Evolutionary conservation across 2,113 vertebrate species (phyloP).

Genomic region (Trinectes maculatus): DNA sequence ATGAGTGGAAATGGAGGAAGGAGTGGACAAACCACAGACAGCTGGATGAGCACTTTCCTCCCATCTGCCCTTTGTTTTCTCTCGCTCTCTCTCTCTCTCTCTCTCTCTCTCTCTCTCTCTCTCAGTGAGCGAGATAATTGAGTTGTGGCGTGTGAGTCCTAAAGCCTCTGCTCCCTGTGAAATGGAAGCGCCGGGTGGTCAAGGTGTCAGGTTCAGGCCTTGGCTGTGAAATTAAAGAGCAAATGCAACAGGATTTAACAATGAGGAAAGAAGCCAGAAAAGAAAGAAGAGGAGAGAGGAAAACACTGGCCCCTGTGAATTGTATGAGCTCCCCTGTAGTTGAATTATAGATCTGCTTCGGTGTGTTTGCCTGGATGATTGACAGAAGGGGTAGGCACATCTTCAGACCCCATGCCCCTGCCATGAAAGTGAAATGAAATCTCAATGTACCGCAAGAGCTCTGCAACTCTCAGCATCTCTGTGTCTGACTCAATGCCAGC

Average conservation of each 20-base stretch:
- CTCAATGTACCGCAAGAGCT: slow-evolving; percentile 68
- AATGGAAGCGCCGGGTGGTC: slow-evolving; percentile 50
- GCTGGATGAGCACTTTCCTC: slow-evolving; percentile 45
- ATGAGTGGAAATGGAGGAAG: slow-evolving; percentile 50
- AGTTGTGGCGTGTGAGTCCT: slow-evolving; percentile 41
- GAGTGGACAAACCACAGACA: slow-evolving; percentile 59
- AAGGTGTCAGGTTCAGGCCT: slow-evolving; percentile 51
- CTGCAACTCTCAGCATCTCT: slow-evolving; percentile 63
- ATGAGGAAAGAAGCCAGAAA: slow-evolving; percentile 35
- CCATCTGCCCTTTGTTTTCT: slow-evolving; percentile 17
- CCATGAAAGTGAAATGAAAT: slow-evolving; percentile 75
- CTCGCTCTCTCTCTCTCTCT: slow-evolving; percentile 2
- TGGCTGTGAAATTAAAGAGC: slow-evolving; percentile 69
- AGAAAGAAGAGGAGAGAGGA: slow-evolving; percentile 29
- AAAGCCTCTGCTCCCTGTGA: slow-evolving; percentile 13
- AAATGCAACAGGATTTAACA: slow-evolving; percentile 56
- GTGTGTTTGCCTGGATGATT: slow-evolving; percentile 77
- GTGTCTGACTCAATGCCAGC: slow-evolving; percentile 68
- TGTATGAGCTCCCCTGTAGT: slow-evolving; percentile 76
- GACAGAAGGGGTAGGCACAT: slow-evolving; percentile 76
- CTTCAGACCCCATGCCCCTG: slow-evolving; percentile 74
- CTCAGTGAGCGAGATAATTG: slow-evolving; percentile 55
- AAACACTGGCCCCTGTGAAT: slow-evolving; percentile 72
- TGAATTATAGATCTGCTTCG: slow-evolving; percentile 80
- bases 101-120: slow-evolving; percentile 3